Percentiles rank a stretch among this genome's conserved stretches.
These are phyloP conservation scores for Smutsia temminckii DNA, from an alignment of 2,797 vertebrate species.

Conservation along the genomic window DNA sequence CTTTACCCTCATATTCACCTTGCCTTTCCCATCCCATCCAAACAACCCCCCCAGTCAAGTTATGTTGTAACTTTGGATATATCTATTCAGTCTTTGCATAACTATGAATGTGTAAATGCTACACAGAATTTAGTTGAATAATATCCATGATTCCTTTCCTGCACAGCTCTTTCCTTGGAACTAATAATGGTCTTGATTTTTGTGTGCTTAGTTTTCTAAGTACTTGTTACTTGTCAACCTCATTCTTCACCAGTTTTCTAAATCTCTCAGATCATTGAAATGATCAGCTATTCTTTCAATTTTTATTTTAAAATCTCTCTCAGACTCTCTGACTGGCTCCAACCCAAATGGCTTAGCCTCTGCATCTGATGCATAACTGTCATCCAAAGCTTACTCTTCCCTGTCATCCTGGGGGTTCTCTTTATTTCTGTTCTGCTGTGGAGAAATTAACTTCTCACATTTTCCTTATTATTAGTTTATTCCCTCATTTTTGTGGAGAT, in stretches of 20 bases:
- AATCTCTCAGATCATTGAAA: neutral
- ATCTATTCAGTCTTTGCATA: neutral
- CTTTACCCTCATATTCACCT: neutral
- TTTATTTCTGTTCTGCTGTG: neutral
- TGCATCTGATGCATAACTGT: neutral
- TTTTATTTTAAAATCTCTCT: neutral
- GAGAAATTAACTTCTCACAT: neutral
- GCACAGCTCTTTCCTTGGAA: neutral
- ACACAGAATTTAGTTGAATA: neutral
- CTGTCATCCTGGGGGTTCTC: neutral
- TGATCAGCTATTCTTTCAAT: neutral
- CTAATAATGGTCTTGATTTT: neutral
- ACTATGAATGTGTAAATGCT: constrained; percentile 2
- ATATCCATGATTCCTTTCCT: neutral
- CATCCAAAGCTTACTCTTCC: neutral
- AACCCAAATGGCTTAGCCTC: neutral
- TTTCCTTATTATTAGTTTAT: neutral
- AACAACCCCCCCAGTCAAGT: neutral
- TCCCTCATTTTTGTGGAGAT: neutral
- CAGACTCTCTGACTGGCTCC: neutral
- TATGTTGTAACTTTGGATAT: neutral
- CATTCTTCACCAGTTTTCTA: neutral
- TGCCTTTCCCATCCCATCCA: neutral
- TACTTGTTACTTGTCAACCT: neutral
- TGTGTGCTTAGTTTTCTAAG: neutral